Evolutionary conservation across 2,113 vertebrate species (phyloP).

Genomic region (Pimephales promelas): DNA sequence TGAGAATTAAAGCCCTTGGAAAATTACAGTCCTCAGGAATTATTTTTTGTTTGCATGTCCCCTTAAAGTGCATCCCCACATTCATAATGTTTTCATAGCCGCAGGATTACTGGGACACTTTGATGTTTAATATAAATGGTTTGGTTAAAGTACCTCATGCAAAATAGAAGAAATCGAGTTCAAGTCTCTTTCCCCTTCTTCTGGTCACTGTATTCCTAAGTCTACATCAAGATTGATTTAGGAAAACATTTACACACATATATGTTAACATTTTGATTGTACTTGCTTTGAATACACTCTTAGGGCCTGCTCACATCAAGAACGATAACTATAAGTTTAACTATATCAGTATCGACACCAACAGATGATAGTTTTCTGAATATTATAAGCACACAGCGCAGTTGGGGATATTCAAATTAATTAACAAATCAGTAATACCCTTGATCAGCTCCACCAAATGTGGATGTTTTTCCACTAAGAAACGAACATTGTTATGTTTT

Average conservation of each 20-base stretch:
- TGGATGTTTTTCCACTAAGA: too few species aligned
- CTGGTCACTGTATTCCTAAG: neutral
- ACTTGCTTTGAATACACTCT: neutral
- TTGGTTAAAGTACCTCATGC: slow-evolving; percentile 4
- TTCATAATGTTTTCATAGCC: neutral
- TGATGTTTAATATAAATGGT: neutral
- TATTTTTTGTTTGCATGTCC: neutral
- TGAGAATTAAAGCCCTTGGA: neutral
- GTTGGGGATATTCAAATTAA: too few species aligned
- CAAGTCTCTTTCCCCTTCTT: neutral
- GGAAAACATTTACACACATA: neutral
- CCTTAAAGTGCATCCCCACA: neutral
- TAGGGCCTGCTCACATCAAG: neutral
- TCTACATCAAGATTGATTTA: neutral
- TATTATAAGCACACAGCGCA: too few species aligned
- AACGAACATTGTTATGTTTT: too few species aligned
- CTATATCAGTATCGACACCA: too few species aligned
- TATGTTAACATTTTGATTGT: neutral
- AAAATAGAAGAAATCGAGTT: neutral
- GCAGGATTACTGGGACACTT: neutral
- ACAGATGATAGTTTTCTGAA: too few species aligned
- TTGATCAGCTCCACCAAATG: too few species aligned
- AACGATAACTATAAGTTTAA: too few species aligned
- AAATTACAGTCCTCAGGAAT: neutral
- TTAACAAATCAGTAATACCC: too few species aligned